Conservation (phyloP, 2,797 vertebrate species). For the Toxotes lorentzi region DNA sequence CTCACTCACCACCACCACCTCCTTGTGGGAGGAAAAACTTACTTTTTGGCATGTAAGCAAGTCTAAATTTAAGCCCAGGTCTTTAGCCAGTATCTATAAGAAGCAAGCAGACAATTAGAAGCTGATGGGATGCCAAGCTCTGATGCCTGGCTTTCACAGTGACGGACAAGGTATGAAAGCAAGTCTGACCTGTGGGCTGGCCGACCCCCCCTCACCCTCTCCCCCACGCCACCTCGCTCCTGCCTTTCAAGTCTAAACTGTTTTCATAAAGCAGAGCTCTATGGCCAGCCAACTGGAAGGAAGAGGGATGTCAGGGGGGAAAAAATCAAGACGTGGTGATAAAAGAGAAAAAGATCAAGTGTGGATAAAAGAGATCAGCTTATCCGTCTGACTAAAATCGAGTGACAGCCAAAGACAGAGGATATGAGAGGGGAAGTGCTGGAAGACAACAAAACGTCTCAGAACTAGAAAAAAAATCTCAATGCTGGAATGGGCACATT, state of each 20-base stretch:
- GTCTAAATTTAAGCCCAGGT: conserved; percentile 63
- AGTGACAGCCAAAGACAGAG: conserved; percentile 75
- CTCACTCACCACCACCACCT: conserved; percentile 28
- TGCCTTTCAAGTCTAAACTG: conserved; percentile 78
- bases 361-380: conserved; percentile 80
- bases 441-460: conserved; percentile 70
- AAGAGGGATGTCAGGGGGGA: conserved; percentile 48
- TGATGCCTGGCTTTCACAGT: conserved; percentile 44
- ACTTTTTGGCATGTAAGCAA: conserved; percentile 61
- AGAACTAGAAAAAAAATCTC: conserved; percentile 41
- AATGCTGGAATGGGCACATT: conserved; percentile 47
- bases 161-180: conserved; percentile 53
- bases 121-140: conserved; percentile 48
- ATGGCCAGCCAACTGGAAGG: conserved; percentile 73
- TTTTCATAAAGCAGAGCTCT: conserved; percentile 71
- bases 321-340: conserved; percentile 69
- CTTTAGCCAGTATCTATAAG: conserved; percentile 55
- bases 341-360: conserved; percentile 82
- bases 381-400: conserved; percentile 73
- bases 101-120: conserved; percentile 64
- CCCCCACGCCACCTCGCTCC: conserved; percentile 11
- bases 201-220: neutral
- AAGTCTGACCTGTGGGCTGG: conserved; percentile 50
- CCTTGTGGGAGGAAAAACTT: conserved; percentile 50
- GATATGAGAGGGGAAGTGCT: conserved; percentile 60